A percentile compares a stretch with the other conserved stretches of the same genome.
Conservation (phyloP, 1,140 invertebrate species). For the Melitaea cinxia region DNA sequence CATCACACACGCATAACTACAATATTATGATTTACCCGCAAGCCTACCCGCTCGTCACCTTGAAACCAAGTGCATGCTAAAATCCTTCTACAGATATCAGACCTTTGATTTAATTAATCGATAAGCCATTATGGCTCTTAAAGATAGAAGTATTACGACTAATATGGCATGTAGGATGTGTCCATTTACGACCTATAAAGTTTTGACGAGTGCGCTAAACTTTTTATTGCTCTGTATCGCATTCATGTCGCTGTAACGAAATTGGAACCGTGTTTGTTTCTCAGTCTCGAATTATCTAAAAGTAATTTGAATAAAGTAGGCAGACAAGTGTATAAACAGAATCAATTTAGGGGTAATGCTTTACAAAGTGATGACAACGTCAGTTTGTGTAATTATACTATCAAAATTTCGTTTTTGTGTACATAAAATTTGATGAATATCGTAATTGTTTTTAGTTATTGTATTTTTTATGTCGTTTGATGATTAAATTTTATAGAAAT, state of each 20-base stretch:
- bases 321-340: slow-evolving; percentile 11
- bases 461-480: too few species aligned
- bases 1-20: not conserved
- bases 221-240: slow-evolving; percentile 13
- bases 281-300: not conserved
- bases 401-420: too few species aligned
- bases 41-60: slow-evolving; percentile 35
- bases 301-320: slow-evolving; percentile 9
- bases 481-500: too few species aligned
- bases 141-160: not conserved
- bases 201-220: not conserved
- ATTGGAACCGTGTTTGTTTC: slow-evolving; percentile 10
- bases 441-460: too few species aligned
- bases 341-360: too few species aligned
- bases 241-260: slow-evolving; percentile 17
- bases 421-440: too few species aligned
- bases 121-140: slow-evolving; percentile 5
- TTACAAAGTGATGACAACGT: too few species aligned
- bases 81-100: slow-evolving; percentile 21
- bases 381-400: too few species aligned
- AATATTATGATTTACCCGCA: slow-evolving; percentile 24
- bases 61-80: slow-evolving; percentile 32
- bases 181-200: slow-evolving; percentile 2
- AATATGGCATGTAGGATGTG: not conserved
- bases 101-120: slow-evolving; percentile 10